phyloP scores from a whole-genome alignment of 2,888 invertebrate genomes.

The Leucophenga maculata region DNA sequence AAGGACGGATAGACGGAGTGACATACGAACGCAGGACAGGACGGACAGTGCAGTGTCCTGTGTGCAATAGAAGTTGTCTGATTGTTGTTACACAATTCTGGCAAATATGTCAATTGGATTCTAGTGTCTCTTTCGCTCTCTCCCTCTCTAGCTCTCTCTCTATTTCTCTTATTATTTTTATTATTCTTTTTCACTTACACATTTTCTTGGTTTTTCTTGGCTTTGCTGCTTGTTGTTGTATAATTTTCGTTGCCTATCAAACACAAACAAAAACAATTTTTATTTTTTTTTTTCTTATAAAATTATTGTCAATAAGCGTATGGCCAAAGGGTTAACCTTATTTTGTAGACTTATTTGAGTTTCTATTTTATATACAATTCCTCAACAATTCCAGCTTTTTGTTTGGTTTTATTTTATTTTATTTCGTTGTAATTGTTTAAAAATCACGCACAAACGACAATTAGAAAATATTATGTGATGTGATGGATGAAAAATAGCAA shows the following conservation, averaged over 20 bases:
- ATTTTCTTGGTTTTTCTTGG: background rate
- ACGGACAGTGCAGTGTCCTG: background rate
- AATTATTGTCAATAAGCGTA: background rate
- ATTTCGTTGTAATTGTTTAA: background rate
- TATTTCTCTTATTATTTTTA: background rate
- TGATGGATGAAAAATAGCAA: constrained; percentile 29
- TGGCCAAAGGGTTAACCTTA: background rate
- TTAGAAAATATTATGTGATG: constrained; percentile 34
- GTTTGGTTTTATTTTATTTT: background rate
- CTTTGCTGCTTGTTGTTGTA: background rate
- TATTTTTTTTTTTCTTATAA: background rate
- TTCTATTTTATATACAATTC: background rate
- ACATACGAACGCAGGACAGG: too few species aligned
- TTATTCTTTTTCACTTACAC: constrained; percentile 4
- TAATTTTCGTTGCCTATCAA: background rate
- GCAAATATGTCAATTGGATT: too few species aligned
- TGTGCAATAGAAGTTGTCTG: background rate
- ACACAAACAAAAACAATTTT: background rate
- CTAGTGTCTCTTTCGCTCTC: background rate
- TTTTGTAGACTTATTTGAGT: background rate
- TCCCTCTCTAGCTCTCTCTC: background rate
- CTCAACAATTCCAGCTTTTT: background rate
- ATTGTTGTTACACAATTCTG: background rate
- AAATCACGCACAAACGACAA: background rate
- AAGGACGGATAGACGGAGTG: too few species aligned